Percentiles rank a stretch among this genome's conserved stretches.
Conservation (phyloP, 2,888 invertebrate genomes). For the Ennomos fuscantarius region DNA sequence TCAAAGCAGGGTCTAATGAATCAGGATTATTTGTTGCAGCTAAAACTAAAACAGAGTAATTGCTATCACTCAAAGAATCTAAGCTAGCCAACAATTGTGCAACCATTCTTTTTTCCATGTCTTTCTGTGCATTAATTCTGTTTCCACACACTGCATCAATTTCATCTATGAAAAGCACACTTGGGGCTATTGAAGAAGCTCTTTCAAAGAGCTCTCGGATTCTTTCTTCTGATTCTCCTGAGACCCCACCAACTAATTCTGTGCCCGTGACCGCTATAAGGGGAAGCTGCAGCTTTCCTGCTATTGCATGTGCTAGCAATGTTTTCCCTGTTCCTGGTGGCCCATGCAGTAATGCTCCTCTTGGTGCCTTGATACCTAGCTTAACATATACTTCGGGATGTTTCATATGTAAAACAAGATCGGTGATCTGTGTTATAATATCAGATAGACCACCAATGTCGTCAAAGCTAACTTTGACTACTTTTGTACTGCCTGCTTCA, state of each 20-base stretch:
- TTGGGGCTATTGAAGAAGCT: constrained; percentile 90
- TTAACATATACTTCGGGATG: constrained; percentile 95
- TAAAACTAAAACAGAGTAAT: constrained; percentile 91
- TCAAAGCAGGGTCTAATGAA: constrained; percentile 95
- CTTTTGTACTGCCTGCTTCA: constrained; percentile 67
- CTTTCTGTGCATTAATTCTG: constrained; percentile 94
- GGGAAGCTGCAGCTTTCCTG: constrained; percentile 93
- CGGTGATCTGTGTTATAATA: constrained; percentile 88
- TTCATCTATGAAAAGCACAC: constrained; percentile 97
- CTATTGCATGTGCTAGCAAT: constrained; percentile 91
- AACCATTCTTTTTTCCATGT: constrained; percentile 98
- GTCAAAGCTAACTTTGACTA: constrained; percentile 86
- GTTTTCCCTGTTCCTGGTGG: constrained; percentile 98
- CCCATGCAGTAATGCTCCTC: constrained; percentile 97
- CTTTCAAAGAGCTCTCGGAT: constrained; percentile 96
- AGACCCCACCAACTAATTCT: constrained; percentile 96
- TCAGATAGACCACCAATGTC: constrained; percentile 94
- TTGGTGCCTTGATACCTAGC: constrained; percentile 94
- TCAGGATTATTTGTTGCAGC: constrained; percentile 99
- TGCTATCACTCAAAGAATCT: constrained; percentile 88
- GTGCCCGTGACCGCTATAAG: constrained; percentile 95
- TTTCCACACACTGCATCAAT: constrained; percentile 98
- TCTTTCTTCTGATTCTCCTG: constrained; percentile 97
- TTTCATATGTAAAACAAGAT: constrained; percentile 93
- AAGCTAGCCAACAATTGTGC: constrained; percentile 95